Evolutionary conservation across 2,797 vertebrate species (phyloP).

Genomic region (Hybognathus amarus): DNA sequence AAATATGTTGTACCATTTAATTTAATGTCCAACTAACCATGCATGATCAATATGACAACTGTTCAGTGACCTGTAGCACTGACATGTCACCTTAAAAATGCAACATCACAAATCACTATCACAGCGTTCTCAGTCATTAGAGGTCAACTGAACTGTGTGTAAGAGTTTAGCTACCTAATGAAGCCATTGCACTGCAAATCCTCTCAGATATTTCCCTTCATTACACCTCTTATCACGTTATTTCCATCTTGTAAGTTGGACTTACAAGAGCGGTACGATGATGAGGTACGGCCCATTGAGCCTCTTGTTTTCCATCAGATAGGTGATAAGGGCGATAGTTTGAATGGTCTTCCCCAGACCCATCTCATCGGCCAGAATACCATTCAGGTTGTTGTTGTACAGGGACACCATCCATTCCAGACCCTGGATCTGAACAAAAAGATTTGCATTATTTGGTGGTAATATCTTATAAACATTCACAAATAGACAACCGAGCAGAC

Average conservation of each 20-base stretch:
- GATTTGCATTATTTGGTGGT: background rate
- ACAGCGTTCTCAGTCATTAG: conserved; percentile 2
- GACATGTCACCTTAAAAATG: background rate
- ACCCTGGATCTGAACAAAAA: conserved; percentile 86
- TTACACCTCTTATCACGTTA: conserved; percentile 28
- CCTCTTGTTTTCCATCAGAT: conserved; percentile 96
- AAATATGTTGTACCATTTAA: conserved; percentile 13
- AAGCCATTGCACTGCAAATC: conserved; percentile 23
- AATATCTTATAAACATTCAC: background rate
- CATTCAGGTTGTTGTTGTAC: conserved; percentile 98
- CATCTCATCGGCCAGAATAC: conserved; percentile 98
- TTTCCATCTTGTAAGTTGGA: conserved; percentile 58
- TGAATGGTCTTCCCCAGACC: conserved; percentile 98
- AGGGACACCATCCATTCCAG: conserved; percentile 99
- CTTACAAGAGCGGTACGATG: conserved; percentile 98
- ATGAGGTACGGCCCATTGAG: conserved; percentile 97
- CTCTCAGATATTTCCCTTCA: conserved; percentile 31
- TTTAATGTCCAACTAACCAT: background rate
- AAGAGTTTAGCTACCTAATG: conserved; percentile 41
- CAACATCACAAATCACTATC: conserved; percentile 14
- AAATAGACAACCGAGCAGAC: background rate
- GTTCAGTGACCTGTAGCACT: background rate
- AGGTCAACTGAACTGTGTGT: conserved; percentile 24
- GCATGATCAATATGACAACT: background rate
- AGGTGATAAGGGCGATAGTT: conserved; percentile 97